phyloP scores from a whole-genome alignment of 2,888 invertebrate species.

The Habroteleia sp. region DNA sequence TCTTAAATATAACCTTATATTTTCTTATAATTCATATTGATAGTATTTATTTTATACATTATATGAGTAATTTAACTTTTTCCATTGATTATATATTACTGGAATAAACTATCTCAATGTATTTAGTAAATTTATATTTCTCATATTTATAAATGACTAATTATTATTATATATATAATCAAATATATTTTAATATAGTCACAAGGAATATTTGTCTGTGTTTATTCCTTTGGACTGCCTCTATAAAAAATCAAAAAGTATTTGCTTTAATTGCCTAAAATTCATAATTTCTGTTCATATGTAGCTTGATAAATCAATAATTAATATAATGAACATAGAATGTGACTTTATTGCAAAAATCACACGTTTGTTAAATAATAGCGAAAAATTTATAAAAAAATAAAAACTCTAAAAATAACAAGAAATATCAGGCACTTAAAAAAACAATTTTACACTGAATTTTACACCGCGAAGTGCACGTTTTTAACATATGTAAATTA shows the following conservation, averaged over 20 bases:
- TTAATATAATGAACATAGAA: slow-evolving; percentile 20
- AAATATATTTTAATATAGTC: too few species aligned
- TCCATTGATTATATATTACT: too few species aligned
- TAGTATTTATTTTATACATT: too few species aligned
- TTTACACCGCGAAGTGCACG: slow-evolving; percentile 48
- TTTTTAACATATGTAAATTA: slow-evolving; percentile 37
- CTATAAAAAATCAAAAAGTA: slow-evolving; percentile 23
- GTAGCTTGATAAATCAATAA: slow-evolving; percentile 25
- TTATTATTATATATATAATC: too few species aligned
- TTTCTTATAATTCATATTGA: too few species aligned
- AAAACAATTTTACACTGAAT: slow-evolving; percentile 44
- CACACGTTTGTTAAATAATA: slow-evolving; percentile 19
- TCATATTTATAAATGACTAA: too few species aligned
- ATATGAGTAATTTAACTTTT: too few species aligned
- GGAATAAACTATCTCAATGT: too few species aligned
- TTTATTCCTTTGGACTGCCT: slow-evolving; percentile 18
- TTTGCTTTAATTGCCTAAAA: slow-evolving; percentile 33
- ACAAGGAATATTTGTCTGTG: too few species aligned
- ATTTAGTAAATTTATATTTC: too few species aligned
- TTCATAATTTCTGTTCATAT: slow-evolving; percentile 33
- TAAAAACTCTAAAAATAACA: neutral
- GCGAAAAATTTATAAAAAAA: slow-evolving; percentile 4
- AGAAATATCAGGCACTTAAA: slow-evolving; percentile 8
- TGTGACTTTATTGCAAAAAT: slow-evolving; percentile 19
- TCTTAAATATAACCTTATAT: too few species aligned